Percentiles rank a stretch among this genome's conserved stretches.
Evolutionary conservation across 2,888 invertebrate genomes (phyloP).

Genomic region (Lumbricus terrestris): DNA sequence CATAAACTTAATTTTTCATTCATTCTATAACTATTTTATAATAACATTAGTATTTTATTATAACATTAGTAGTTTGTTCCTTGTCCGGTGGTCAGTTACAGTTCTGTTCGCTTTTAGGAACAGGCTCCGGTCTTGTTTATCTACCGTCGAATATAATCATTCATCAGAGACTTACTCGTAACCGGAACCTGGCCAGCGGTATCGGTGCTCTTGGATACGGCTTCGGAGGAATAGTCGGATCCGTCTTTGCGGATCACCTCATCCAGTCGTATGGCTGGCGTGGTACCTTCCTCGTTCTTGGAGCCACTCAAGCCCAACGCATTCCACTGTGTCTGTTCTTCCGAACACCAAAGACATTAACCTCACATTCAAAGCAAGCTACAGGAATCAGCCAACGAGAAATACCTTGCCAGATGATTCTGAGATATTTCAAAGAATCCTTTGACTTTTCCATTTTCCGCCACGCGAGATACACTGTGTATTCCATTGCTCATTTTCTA

Average conservation of each 20-base stretch:
- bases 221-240: neutral
- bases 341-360: neutral
- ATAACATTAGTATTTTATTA: too few species aligned
- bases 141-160: neutral
- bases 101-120: neutral
- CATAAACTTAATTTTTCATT: too few species aligned
- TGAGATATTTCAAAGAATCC: neutral
- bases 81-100: neutral
- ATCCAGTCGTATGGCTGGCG: neutral
- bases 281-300: neutral
- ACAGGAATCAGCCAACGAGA: neutral
- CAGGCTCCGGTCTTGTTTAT: neutral
- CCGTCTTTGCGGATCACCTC: neutral
- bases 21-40: too few species aligned
- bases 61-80: too few species aligned
- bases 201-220: neutral
- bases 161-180: neutral
- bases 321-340: neutral
- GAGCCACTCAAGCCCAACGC: neutral
- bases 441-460: neutral
- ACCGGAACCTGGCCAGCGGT: neutral
- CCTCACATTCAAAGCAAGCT: neutral
- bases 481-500: neutral
- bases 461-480: neutral
- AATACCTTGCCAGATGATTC: neutral